Evolutionary conservation across 2,797 vertebrate genomes (phyloP).

Genomic region (Diceros bicornis): DNA sequence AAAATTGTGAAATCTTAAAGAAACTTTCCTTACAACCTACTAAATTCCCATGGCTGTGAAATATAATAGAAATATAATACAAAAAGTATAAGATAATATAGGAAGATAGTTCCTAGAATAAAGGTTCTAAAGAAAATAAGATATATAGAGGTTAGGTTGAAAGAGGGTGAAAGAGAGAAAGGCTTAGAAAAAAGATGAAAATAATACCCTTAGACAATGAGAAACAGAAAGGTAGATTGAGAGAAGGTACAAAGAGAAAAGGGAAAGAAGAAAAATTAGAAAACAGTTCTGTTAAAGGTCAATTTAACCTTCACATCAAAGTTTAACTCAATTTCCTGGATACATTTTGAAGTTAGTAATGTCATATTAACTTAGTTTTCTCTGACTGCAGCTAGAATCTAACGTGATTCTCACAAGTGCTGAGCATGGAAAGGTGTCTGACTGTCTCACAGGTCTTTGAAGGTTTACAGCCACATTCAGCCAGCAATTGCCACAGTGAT

Average conservation of each 20-base stretch:
- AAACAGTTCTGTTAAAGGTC: conserved; percentile 76
- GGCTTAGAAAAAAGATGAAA: conserved; percentile 74
- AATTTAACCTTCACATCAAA: conserved; percentile 83
- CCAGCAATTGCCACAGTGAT: neutral
- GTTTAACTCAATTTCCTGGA: conserved; percentile 82
- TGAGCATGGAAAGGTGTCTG: neutral
- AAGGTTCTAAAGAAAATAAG: conserved; percentile 65
- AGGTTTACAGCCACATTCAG: neutral
- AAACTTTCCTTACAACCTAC: neutral
- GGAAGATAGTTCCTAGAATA: conserved; percentile 70
- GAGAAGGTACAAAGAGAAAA: conserved; percentile 63
- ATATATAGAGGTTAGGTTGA: conserved; percentile 63
- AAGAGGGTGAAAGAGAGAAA: conserved; percentile 75
- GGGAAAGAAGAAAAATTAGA: conserved; percentile 74
- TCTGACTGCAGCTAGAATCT: conserved; percentile 76
- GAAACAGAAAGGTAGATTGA: conserved; percentile 72
- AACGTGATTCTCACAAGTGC: conserved; percentile 59
- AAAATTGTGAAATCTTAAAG: conserved; percentile 30
- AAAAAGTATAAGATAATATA: conserved; percentile 55
- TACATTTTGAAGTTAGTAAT: conserved; percentile 76
- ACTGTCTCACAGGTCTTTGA: neutral
- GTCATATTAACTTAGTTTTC: conserved; percentile 82
- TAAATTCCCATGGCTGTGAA: neutral
- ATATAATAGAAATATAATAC: conserved; percentile 48
- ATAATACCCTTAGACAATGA: conserved; percentile 76